phyloP scores from a whole-genome alignment of 1,140 invertebrate genomes.

The Stegodyphus dumicola region DNA sequence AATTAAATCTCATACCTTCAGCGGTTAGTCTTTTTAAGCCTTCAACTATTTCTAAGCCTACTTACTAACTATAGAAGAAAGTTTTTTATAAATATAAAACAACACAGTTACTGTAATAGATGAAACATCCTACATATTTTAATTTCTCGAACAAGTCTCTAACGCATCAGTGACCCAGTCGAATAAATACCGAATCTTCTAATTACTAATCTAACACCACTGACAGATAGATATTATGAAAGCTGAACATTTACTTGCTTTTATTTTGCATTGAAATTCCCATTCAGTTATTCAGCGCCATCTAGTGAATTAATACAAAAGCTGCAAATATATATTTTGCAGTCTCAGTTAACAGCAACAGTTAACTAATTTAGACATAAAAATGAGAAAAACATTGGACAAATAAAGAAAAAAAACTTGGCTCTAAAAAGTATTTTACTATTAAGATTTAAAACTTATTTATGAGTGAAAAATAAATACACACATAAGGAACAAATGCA shows the following conservation, averaged over 20 bases:
- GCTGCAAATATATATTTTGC: background rate
- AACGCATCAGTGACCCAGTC: too few relatives aligned
- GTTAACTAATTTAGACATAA: background rate
- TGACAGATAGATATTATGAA: conserved; percentile 38
- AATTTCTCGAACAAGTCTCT: too few relatives aligned
- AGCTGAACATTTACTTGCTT: conserved; percentile 1
- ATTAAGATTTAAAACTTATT: too few relatives aligned
- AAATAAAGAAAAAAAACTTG: too few relatives aligned
- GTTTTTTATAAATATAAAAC: too few relatives aligned
- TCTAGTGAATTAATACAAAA: background rate
- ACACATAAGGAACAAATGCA: too few relatives aligned
- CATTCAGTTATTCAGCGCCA: conserved; percentile 14
- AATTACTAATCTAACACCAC: conserved; percentile 33
- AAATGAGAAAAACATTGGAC: background rate
- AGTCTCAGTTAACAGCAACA: background rate
- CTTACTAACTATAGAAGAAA: conserved; percentile 6
- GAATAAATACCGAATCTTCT: background rate
- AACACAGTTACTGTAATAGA: too few relatives aligned
- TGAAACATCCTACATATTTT: too few relatives aligned
- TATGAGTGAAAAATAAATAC: too few relatives aligned
- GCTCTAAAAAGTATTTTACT: too few relatives aligned
- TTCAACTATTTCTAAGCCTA: conserved; percentile 39
- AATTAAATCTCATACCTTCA: too few relatives aligned
- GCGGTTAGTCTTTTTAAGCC: conserved; percentile 1
- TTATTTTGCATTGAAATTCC: conserved; percentile 18